Evolutionary conservation across 2,888 invertebrate species (phyloP).

Genomic region (Cacoxenus indagator): DNA sequence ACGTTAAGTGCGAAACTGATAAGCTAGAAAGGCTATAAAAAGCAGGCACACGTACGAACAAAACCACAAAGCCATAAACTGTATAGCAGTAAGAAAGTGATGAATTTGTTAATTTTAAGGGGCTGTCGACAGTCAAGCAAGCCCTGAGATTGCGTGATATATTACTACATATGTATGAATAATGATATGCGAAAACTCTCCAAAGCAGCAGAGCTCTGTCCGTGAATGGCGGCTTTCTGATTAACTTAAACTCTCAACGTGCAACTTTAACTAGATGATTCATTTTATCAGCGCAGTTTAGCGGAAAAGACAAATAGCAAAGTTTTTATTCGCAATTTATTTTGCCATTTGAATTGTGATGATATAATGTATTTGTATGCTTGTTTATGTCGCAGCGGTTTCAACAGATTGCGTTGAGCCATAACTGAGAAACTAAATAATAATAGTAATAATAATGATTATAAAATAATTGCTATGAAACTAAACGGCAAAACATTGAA

Average conservation of each 20-base stretch:
- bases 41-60: neutral
- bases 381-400: neutral
- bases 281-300: neutral
- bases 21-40: neutral
- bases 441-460: too few relatives aligned
- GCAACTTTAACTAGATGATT: neutral
- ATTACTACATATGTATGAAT: neutral
- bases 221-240: neutral
- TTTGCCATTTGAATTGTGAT: neutral
- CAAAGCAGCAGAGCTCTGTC: neutral
- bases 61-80: neutral
- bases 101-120: conserved; percentile 55
- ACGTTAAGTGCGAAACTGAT: conserved; percentile 6
- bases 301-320: neutral
- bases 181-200: neutral
- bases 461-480: too few relatives aligned
- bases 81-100: conserved; percentile 26
- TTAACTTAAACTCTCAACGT: too few relatives aligned
- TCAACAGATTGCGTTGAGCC: too few relatives aligned
- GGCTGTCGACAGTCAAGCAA: neutral
- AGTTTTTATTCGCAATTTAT: neutral
- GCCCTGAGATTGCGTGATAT: neutral
- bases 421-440: too few relatives aligned
- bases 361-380: neutral
- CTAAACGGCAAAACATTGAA: too few relatives aligned